Evolutionary conservation across 2,888 invertebrate species (phyloP).

Genomic region (Monopis laevigella): DNA sequence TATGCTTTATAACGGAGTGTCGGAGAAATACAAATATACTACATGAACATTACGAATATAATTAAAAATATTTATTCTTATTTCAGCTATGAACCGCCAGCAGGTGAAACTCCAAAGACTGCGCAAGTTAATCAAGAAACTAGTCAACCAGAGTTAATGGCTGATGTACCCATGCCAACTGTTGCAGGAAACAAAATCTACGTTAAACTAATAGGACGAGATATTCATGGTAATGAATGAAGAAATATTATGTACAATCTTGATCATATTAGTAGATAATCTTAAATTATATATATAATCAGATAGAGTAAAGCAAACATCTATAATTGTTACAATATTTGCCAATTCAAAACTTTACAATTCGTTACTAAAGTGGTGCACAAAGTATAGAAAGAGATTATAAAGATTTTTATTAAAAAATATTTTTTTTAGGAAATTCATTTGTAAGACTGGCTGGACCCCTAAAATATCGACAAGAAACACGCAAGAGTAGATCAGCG

Average conservation of each 20-base stretch:
- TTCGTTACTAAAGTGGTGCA: too few species aligned
- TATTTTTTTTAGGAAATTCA: conserved; percentile 39
- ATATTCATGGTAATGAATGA: conserved; percentile 35
- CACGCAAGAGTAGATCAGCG: conserved; percentile 40
- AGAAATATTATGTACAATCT: background rate
- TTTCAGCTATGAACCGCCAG: conserved; percentile 44
- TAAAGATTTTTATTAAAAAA: background rate
- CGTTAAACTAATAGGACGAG: conserved; percentile 50
- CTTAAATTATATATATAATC: too few species aligned
- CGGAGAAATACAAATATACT: too few species aligned
- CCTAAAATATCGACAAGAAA: conserved; percentile 31
- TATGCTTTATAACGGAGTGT: too few species aligned
- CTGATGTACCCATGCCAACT: conserved; percentile 36
- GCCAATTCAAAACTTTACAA: too few species aligned
- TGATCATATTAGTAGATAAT: too few species aligned
- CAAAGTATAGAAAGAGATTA: too few species aligned
- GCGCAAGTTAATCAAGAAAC: conserved; percentile 11
- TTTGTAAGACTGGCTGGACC: conserved; percentile 49
- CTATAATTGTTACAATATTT: too few species aligned
- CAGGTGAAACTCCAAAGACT: conserved; percentile 20
- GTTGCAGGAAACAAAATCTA: conserved; percentile 40
- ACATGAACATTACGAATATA: too few species aligned
- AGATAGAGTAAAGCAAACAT: too few species aligned
- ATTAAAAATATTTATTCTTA: too few species aligned
- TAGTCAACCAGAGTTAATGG: conserved; percentile 29